These are phyloP conservation scores for Myiotriccus ornatus DNA, from an alignment of 2,797 vertebrate genomes.

Conservation along the genomic window DNA sequence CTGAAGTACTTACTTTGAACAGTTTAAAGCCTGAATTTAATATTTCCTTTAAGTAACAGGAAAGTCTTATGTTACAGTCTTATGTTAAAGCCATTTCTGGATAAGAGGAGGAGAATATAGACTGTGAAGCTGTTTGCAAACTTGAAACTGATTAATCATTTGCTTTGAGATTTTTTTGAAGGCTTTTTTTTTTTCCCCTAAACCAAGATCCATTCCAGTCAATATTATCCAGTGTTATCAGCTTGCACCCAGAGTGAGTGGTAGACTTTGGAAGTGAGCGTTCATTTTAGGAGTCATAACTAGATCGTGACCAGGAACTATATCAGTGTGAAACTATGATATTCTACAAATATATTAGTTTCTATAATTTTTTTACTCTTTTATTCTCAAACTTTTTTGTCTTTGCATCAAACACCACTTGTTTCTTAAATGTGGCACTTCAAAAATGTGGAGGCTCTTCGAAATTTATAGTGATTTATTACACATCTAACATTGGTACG, in stretches of 20 bases:
- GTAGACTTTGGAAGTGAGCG: neutral
- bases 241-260: neutral
- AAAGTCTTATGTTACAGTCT: neutral
- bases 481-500: neutral
- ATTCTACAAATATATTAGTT: neutral
- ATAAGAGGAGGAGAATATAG: neutral
- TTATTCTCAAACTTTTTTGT: neutral
- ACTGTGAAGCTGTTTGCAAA: neutral
- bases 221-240: neutral
- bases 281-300: neutral
- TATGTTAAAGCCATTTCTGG: neutral
- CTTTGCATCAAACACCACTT: neutral
- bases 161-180: neutral
- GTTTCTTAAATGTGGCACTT: neutral
- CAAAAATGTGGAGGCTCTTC: neutral
- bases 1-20: neutral
- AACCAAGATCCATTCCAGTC: neutral
- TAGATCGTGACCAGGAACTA: neutral
- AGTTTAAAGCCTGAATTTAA: neutral
- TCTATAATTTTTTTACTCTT: neutral
- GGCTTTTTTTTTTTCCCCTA: neutral
- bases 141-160: neutral
- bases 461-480: neutral
- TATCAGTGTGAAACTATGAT: neutral
- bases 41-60: neutral